Evolutionary conservation across 2,797 vertebrate species (phyloP).

Genomic region (Masticophis lateralis): DNA sequence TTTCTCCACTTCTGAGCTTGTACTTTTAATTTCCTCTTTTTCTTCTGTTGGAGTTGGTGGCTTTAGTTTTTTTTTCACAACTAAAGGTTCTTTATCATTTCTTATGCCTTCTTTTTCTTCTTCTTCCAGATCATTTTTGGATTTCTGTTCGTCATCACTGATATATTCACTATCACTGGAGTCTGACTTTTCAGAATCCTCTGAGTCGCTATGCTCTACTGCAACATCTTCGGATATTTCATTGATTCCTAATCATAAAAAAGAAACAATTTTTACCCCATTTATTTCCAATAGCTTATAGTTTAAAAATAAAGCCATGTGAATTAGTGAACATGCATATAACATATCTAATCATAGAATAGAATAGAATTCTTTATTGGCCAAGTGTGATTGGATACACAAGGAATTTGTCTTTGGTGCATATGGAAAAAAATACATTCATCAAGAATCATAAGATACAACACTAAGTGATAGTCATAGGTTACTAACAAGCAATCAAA

Average conservation of each 20-base stretch:
- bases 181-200: conserved; percentile 95
- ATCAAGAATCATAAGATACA: too few species aligned
- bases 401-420: too few species aligned
- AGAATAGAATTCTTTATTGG: too few species aligned
- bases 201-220: conserved; percentile 92
- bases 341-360: not conserved
- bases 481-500: too few species aligned
- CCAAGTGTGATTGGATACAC: too few species aligned
- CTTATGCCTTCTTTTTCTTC: conserved; percentile 80
- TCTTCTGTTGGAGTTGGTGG: conserved; percentile 73
- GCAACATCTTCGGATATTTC: conserved; percentile 93
- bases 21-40: conserved; percentile 77
- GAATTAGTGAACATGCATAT: not conserved
- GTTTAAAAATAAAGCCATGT: not conserved
- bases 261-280: conserved; percentile 26
- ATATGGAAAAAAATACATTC: too few species aligned
- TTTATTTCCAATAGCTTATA: not conserved
- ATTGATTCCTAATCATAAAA: conserved; percentile 85
- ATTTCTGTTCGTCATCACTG: conserved; percentile 90
- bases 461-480: too few species aligned
- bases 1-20: conserved; percentile 62
- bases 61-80: conserved; percentile 82
- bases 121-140: conserved; percentile 81
- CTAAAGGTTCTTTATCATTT: conserved; percentile 77
- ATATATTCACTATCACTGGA: conserved; percentile 92